Evolutionary conservation across 1,140 invertebrate genomes (phyloP).

Genomic region (Zaprionus tsacasi): DNA sequence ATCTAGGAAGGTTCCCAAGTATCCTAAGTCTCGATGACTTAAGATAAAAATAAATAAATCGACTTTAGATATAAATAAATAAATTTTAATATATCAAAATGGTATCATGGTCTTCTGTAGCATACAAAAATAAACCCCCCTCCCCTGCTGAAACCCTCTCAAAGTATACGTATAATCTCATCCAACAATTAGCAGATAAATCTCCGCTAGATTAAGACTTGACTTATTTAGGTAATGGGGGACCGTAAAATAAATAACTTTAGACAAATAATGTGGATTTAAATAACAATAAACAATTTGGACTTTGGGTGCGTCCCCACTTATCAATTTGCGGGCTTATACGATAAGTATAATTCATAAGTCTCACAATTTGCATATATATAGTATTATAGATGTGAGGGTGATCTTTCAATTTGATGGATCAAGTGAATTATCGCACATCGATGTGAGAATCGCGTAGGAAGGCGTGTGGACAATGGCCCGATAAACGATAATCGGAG

Average conservation of each 20-base stretch:
- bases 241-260: not conserved
- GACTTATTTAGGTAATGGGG: not conserved
- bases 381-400: not conserved
- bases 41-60: too few relatives aligned
- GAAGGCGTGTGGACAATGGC: conserved; percentile 66
- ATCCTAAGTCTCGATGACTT: too few relatives aligned
- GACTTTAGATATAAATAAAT: too few relatives aligned
- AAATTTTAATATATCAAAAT: too few relatives aligned
- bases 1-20: too few relatives aligned
- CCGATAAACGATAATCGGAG: conserved; percentile 39
- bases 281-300: conserved; percentile 18
- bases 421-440: conserved; percentile 29
- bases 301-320: conserved; percentile 12
- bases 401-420: conserved; percentile 29
- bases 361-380: conserved; percentile 21
- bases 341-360: conserved; percentile 25
- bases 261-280: conserved; percentile 8
- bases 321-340: conserved; percentile 17
- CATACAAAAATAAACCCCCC: too few relatives aligned
- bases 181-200: not conserved
- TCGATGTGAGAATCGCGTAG: conserved; percentile 48
- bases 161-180: too few relatives aligned
- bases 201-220: not conserved
- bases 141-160: too few relatives aligned
- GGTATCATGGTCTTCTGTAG: too few relatives aligned